Base-by-base conservation (phyloP, 1,140 invertebrate species). In the Halictus rubicundus region DNA sequence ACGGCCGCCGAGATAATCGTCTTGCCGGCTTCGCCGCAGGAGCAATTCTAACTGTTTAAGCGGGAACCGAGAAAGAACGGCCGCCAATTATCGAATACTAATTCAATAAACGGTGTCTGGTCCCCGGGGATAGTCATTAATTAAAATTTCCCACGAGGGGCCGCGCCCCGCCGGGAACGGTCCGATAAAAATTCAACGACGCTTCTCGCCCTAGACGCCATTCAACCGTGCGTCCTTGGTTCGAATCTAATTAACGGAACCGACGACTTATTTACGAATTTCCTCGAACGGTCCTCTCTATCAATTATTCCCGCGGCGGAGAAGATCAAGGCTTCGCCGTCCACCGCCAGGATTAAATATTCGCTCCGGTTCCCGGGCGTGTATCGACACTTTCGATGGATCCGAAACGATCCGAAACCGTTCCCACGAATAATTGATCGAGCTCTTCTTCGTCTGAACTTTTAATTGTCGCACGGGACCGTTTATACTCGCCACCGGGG, bases 331-430 rank as follows among this genome's bases (percentile, higher is more conserved):
- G 19, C 37, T n/a, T n/a, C 6, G 7, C 0, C 16, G 23, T 5
- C 14, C 25, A 37, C 10, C n/a, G 54, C 9, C 54, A n/a, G 0
- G 54, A 57, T 57, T 57, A 23, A 57, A 57, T 7, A 54, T 54
- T 54, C 54, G 21, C 54, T 32, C 32, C 32, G 5, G 32, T 32
- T 32, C 32, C 3, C 32, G 32, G 32, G 32, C 5, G n/a, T 46
- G 54, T 72, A 72, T 78, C 72, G 69, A 69, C 69, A 69, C 25
- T 64, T 63, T 57, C 69, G 64, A 3, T 32, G 64, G 76, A 60
- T 65, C 27, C 7, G 32, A 12, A 21, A n/a, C 68, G 46, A 39
- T 23, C 52, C 49, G 49, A n/a, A 72, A 12, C 4, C 2, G 19
- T 9, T n/a, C 59, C 46, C 60, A 66, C 39, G 74, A 76, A 76